phyloP scores from a whole-genome alignment of 2,113 vertebrate species.

The Campylomormyrus numenius region DNA sequence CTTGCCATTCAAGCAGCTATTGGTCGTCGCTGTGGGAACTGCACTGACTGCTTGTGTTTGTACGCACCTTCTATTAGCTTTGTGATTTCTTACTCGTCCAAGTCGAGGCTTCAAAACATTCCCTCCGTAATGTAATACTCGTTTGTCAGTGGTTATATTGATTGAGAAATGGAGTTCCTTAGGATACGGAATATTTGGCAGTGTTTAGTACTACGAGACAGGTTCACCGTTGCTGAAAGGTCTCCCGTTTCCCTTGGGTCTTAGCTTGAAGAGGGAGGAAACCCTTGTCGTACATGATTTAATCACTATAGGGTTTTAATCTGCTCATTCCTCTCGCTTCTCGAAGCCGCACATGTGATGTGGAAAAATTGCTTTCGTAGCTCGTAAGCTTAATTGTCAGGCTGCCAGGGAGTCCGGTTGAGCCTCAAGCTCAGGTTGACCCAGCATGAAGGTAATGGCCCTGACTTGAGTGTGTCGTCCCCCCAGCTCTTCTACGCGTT shows the following conservation, averaged over 20 bases:
- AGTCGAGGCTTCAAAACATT: background rate
- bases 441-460: background rate
- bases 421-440: background rate
- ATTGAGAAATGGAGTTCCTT: background rate
- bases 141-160: background rate
- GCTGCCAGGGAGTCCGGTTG: background rate
- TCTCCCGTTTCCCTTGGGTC: background rate
- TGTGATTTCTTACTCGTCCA: background rate
- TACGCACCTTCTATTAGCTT: background rate
- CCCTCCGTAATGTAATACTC: background rate
- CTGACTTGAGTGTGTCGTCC: background rate
- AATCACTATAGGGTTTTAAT: background rate
- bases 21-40: background rate
- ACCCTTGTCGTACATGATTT: background rate
- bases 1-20: background rate
- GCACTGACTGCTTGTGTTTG: background rate
- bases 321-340: background rate
- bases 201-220: background rate
- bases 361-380: background rate
- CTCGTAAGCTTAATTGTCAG: background rate
- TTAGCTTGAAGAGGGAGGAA: background rate
- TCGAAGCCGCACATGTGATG: background rate
- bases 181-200: background rate
- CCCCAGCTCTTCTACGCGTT: slow-evolving; percentile 91
- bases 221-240: background rate